A percentile compares a stretch with the other conserved stretches of the same genome.
phyloP scores from a whole-genome alignment of 2,113 vertebrate genomes.

The Nothocercus julius region DNA sequence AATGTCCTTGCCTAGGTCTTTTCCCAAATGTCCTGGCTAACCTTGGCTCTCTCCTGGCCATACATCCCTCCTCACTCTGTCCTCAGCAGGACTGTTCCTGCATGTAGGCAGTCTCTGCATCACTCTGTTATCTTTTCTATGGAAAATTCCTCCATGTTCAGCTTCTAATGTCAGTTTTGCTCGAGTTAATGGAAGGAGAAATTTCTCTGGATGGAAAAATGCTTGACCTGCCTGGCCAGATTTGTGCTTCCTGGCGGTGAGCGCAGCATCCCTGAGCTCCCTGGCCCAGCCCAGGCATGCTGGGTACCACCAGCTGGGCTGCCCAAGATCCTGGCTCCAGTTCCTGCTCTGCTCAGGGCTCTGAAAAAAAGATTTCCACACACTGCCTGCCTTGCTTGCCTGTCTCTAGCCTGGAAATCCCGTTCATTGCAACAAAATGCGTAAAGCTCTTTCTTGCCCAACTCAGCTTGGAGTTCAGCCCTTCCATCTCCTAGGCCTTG shows the following conservation, averaged over 20 bases:
- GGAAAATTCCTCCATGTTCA: neutral
- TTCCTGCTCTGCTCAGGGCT: neutral
- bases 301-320: neutral
- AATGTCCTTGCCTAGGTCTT: neutral
- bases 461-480: conserved; percentile 48
- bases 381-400: neutral
- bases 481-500: conserved; percentile 48
- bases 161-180: neutral
- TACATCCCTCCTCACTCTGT: neutral
- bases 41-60: neutral
- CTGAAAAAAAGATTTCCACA: neutral
- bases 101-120: neutral
- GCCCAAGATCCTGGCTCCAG: neutral
- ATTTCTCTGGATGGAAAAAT: neutral
- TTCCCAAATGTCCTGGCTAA: neutral
- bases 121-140: neutral
- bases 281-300: neutral
- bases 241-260: neutral
- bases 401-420: conserved; percentile 44
- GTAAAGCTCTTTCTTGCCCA: conserved; percentile 31
- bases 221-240: neutral
- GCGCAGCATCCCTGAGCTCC: neutral
- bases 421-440: neutral
- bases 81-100: neutral
- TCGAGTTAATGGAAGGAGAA: neutral